phyloP scores from a whole-genome alignment of 1,140 invertebrate species.

The Stenopsyche tienmushanensis region DNA sequence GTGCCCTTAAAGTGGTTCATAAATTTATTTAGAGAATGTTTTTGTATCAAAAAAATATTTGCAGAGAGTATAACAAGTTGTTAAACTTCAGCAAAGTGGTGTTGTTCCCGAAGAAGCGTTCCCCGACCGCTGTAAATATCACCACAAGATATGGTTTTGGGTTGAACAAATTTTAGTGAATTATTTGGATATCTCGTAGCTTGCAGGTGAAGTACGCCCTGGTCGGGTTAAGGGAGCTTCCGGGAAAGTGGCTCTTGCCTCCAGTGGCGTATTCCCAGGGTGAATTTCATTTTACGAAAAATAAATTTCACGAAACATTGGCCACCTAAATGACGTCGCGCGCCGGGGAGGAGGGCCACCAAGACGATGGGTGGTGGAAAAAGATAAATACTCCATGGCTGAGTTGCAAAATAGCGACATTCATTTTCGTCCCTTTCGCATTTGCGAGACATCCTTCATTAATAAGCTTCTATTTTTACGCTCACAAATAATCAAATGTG shows the following conservation, averaged over 20 bases:
- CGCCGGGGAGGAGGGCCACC: background rate
- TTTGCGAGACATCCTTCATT: too few relatives aligned
- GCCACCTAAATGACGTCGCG: conserved; percentile 26
- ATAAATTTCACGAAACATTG: conserved; percentile 40
- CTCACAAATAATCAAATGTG: too few relatives aligned
- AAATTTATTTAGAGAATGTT: too few relatives aligned
- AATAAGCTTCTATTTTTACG: too few relatives aligned
- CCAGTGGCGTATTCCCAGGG: conserved; percentile 2
- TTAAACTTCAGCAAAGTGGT: too few relatives aligned
- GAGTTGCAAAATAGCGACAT: background rate
- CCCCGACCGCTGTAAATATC: too few relatives aligned
- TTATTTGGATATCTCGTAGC: background rate
- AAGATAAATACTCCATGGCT: background rate
- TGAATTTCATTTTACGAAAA: conserved; percentile 24
- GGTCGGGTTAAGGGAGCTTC: background rate
- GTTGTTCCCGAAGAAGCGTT: too few relatives aligned
- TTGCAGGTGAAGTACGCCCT: conserved; percentile 2
- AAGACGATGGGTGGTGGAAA: background rate
- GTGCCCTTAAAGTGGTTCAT: too few relatives aligned
- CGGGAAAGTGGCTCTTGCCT: background rate
- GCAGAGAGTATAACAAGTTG: too few relatives aligned
- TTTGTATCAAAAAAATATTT: too few relatives aligned
- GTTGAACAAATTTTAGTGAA: conserved; percentile 4
- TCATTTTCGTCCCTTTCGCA: too few relatives aligned
- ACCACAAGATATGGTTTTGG: background rate